phyloP scores from a whole-genome alignment of 92 coral and sea anemone species.

The Actinernus sp. region DNA sequence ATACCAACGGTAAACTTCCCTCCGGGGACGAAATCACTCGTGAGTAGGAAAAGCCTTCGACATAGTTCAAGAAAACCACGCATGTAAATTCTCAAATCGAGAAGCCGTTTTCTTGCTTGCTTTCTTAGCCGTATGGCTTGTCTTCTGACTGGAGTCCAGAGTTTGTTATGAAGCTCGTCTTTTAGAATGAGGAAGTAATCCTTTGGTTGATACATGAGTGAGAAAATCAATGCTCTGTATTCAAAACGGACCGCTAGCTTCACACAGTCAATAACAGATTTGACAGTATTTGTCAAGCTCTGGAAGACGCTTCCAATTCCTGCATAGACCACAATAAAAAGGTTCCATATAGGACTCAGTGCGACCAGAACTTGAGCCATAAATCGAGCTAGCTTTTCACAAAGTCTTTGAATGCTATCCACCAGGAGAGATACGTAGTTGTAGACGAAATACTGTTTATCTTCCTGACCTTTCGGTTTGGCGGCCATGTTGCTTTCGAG shows the following conservation, averaged over 20 bases:
- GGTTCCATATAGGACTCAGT: too few relatives aligned
- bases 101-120: conserved; percentile 18
- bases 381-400: too few relatives aligned
- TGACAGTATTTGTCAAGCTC: too few relatives aligned
- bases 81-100: conserved; percentile 36
- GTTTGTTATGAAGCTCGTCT: conserved; percentile 18
- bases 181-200: conserved; percentile 12
- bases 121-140: conserved; percentile 1
- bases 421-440: too few relatives aligned
- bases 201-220: conserved; percentile 6
- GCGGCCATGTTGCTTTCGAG: too few relatives aligned
- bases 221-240: conserved; percentile 26
- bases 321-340: too few relatives aligned
- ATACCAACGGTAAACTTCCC: conserved; percentile 49
- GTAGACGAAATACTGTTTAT: too few relatives aligned
- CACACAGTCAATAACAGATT: too few relatives aligned
- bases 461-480: too few relatives aligned
- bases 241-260: conserved; percentile 36
- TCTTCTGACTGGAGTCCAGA: conserved; percentile 29
- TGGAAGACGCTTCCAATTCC: too few relatives aligned
- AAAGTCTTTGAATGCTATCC: too few relatives aligned
- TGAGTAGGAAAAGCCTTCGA: conserved; percentile 67
- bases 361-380: too few relatives aligned
- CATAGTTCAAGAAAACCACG: conserved; percentile 72
- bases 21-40: conserved; percentile 70